These are phyloP conservation scores for Erpobdella octoculata DNA, from an alignment of 2,888 invertebrate genomes.

Conservation along the genomic window DNA sequence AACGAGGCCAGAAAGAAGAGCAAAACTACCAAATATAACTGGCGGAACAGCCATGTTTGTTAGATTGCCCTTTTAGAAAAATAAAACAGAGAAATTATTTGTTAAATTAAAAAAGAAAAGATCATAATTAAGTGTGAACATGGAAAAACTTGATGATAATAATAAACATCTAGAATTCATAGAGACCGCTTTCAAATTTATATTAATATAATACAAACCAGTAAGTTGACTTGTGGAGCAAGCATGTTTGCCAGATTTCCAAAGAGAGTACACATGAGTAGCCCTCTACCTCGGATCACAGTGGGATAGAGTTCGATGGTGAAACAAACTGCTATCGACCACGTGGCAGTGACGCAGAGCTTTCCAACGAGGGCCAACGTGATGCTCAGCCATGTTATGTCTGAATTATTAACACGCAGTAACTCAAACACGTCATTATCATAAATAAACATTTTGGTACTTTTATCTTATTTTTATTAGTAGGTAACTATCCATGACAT, in stretches of 20 bases:
- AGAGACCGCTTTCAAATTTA: no score
- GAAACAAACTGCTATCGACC: constrained; percentile 76
- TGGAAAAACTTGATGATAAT: no score
- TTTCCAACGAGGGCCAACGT: constrained; percentile 67
- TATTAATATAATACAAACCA: no score
- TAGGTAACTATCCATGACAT: neutral
- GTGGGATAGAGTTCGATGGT: constrained; percentile 84
- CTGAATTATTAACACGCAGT: no score
- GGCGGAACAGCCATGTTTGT: neutral
- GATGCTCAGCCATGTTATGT: constrained; percentile 44
- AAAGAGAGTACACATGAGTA: constrained; percentile 26
- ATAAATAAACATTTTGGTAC: no score
- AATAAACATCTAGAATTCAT: no score
- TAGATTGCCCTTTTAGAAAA: constrained; percentile 3
- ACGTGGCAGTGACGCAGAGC: constrained; percentile 71
- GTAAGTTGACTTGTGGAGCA: constrained; percentile 26
- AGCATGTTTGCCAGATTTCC: constrained; percentile 28
- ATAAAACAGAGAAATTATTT: no score
- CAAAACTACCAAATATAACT: constrained; percentile 7
- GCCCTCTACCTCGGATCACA: constrained; percentile 19
- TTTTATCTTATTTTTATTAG: neutral
- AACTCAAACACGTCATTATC: no score
- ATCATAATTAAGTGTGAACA: no score
- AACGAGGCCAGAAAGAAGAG: constrained; percentile 4
- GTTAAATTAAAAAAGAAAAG: no score